Conservation (phyloP, 30 jellyfish, hydroid and myxozoan species). For the Chrysaora quinquecirrha region DNA sequence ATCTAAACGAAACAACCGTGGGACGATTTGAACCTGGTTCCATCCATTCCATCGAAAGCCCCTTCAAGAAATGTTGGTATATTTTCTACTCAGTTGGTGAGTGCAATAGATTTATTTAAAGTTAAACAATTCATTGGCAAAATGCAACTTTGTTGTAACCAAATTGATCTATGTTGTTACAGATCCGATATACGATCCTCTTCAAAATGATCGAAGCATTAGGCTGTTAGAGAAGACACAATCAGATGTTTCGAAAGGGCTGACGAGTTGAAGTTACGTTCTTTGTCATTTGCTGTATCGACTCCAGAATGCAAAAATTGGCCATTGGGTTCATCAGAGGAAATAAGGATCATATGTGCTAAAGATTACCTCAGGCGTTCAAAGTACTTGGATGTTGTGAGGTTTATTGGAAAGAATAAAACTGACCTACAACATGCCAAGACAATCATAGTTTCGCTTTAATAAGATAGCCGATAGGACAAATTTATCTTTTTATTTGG, state of each 20-base stretch:
- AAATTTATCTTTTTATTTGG: too few relatives aligned
- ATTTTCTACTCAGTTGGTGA: background rate
- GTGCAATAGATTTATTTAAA: background rate
- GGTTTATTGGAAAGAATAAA: background rate
- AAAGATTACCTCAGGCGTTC: background rate
- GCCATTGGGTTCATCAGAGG: background rate
- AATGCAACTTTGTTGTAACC: background rate
- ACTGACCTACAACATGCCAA: background rate
- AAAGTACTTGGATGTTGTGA: background rate
- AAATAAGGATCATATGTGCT: background rate
- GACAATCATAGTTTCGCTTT: too few relatives aligned
- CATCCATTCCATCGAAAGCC: background rate
- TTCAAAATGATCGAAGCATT: background rate
- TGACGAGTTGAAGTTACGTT: too few relatives aligned
- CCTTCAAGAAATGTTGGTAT: background rate
- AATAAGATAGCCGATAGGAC: too few relatives aligned
- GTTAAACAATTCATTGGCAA: background rate
- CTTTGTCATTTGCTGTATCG: background rate
- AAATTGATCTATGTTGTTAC: background rate
- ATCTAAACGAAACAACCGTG: background rate
- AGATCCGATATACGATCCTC: background rate
- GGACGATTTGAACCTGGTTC: background rate
- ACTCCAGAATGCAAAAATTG: background rate
- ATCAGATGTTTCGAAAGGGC: background rate
- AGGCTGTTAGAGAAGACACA: background rate